Evolutionary conservation across 37 sponge, comb jelly and placozoan genomes (phyloP).

Genomic region (Eunapius fragilis): DNA sequence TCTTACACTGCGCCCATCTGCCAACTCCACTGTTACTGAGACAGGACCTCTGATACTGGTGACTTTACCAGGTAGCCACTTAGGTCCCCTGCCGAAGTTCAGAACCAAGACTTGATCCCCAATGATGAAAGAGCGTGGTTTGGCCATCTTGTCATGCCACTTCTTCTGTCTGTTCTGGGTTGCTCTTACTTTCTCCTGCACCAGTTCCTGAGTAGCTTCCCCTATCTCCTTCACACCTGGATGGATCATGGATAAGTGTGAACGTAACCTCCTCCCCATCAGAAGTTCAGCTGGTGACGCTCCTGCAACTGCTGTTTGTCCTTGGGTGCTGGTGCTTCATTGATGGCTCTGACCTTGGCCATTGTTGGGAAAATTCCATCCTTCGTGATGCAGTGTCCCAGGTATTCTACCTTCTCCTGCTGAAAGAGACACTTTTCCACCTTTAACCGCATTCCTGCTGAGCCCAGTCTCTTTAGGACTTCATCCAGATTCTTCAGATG

Average conservation of each 20-base stretch:
- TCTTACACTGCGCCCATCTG: constrained; percentile 10
- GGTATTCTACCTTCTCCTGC: constrained; percentile 40
- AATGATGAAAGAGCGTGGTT: not conserved
- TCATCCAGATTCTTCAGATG: constrained; percentile 26
- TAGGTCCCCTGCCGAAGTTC: constrained; percentile 11
- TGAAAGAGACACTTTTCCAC: constrained; percentile 44
- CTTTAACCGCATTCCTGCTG: constrained; percentile 55
- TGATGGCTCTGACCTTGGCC: constrained; percentile 22
- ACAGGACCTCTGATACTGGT: not conserved
- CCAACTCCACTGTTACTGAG: not conserved
- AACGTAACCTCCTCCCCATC: constrained; percentile 10
- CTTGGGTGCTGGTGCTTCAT: constrained; percentile 21
- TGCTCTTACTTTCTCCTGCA: not conserved
- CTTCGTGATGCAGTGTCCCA: constrained; percentile 42
- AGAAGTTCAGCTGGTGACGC: constrained; percentile 14
- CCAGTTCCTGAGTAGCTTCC: not conserved
- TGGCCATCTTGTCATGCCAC: constrained; percentile 4
- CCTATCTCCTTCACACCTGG: not conserved
- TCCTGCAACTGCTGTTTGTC: constrained; percentile 8
- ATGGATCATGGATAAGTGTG: constrained; percentile 1
- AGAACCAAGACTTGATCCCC: constrained; percentile 19
- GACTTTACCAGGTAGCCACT: constrained; percentile 23
- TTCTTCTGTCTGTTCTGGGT: constrained; percentile 8
- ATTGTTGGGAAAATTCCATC: constrained; percentile 18
- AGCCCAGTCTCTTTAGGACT: constrained; percentile 22